These are phyloP conservation scores for Oikopleura dioica DNA, from an alignment of 23 tunicate genomes.

Conservation along the genomic window DNA sequence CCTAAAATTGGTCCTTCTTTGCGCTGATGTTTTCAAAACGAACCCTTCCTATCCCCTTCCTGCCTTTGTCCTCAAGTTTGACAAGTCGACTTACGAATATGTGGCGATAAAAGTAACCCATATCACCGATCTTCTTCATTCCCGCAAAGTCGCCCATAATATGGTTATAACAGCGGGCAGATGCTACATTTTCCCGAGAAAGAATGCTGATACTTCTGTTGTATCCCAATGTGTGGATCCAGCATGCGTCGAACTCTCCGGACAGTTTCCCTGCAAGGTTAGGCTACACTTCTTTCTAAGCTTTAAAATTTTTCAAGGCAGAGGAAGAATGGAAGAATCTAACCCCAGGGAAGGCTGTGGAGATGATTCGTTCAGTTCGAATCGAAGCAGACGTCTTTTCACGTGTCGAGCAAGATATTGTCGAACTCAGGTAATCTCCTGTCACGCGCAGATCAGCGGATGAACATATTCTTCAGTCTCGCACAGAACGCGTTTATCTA, in stretches of 20 bases:
- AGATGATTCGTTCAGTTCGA: conserved; percentile 13
- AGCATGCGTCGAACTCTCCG: conserved; percentile 75
- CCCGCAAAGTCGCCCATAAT: conserved; percentile 29
- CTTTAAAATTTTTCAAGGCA: no score
- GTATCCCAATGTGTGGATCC: conserved; percentile 33
- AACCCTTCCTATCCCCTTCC: background rate
- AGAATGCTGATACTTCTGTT: conserved; percentile 23
- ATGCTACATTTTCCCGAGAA: conserved; percentile 30
- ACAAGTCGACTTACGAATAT: conserved; percentile 14
- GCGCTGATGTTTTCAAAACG: background rate
- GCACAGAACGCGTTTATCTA: no score
- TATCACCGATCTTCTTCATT: conserved; percentile 24
- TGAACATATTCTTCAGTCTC: no score
- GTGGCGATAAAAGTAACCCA: conserved; percentile 39
- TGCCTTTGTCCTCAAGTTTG: background rate
- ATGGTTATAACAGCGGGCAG: conserved; percentile 29
- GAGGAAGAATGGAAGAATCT: conserved; percentile 25
- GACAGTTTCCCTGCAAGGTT: conserved; percentile 68
- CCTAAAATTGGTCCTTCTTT: background rate
- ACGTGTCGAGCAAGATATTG: no score
- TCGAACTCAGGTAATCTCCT: no score
- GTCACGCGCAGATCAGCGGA: no score
- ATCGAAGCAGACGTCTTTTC: conserved; percentile 19
- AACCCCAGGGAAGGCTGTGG: conserved; percentile 14
- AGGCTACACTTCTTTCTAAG: no score